phyloP scores from a whole-genome alignment of 2,113 vertebrate species.

The Symphodus melops region DNA sequence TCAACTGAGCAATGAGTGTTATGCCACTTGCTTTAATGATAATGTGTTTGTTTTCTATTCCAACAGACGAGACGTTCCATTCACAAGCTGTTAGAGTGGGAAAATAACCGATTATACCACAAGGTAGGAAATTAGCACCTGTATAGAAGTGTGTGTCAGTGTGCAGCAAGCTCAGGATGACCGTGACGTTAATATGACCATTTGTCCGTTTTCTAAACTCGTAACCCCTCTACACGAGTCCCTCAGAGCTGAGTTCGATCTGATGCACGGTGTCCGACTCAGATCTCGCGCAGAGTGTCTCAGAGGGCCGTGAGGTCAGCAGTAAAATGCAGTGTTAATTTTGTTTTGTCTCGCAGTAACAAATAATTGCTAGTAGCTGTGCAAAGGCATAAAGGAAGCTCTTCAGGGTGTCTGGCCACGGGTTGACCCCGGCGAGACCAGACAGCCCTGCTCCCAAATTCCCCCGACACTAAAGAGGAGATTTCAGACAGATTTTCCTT shows the following conservation, averaged over 20 bases:
- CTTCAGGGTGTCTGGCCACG: slow-evolving; percentile 80
- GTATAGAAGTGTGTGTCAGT: slow-evolving; percentile 45
- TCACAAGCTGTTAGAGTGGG: slow-evolving; percentile 99
- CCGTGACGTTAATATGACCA: slow-evolving; percentile 58
- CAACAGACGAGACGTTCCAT: slow-evolving; percentile 95
- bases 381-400: slow-evolving; percentile 78
- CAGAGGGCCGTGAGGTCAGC: slow-evolving; percentile 74
- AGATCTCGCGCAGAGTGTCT: slow-evolving; percentile 54
- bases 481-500: slow-evolving; percentile 74
- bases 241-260: slow-evolving; percentile 63
- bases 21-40: slow-evolving; percentile 9
- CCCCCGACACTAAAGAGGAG: slow-evolving; percentile 62
- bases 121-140: slow-evolving; percentile 86
- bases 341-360: slow-evolving; percentile 81
- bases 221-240: slow-evolving; percentile 44
- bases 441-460: slow-evolving; percentile 69
- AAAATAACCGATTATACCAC: slow-evolving; percentile 98
- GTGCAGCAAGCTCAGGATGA: slow-evolving; percentile 24
- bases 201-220: slow-evolving; percentile 67
- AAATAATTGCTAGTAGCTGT: slow-evolving; percentile 80
- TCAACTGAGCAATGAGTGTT: slow-evolving; percentile 29
- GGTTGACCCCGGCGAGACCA: slow-evolving; percentile 77
- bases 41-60: slow-evolving; percentile 51
- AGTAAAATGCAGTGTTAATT: slow-evolving; percentile 76
- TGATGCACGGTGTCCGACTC: slow-evolving; percentile 48